Evolutionary conservation across 2,888 invertebrate species (phyloP).

Genomic region (Eumacrocentrus americanus): DNA sequence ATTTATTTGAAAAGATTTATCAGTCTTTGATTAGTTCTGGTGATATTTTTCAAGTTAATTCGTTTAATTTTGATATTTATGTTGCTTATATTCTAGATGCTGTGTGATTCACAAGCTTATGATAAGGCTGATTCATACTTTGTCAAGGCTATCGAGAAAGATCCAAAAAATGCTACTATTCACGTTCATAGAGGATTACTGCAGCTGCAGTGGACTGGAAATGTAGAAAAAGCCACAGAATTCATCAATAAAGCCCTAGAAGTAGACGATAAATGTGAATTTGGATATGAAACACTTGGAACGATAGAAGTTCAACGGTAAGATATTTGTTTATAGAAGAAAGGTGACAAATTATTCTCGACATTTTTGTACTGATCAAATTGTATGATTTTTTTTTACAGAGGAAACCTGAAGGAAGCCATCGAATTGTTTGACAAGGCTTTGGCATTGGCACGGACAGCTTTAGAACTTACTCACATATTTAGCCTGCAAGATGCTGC

Average conservation of each 20-base stretch:
- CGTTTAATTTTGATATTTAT: too few species aligned
- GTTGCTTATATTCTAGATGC: conserved; percentile 66
- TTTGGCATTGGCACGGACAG: conserved; percentile 82
- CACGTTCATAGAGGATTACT: conserved; percentile 87
- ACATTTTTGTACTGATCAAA: conserved; percentile 8
- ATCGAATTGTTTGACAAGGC: conserved; percentile 89
- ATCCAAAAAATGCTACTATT: conserved; percentile 84
- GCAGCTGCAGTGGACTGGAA: conserved; percentile 83
- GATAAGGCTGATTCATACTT: conserved; percentile 83
- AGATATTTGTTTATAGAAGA: too few species aligned
- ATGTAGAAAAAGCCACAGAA: conserved; percentile 78
- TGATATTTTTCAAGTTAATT: too few species aligned
- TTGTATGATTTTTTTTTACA: conserved; percentile 62
- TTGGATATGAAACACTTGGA: conserved; percentile 94
- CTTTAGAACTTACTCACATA: conserved; percentile 88
- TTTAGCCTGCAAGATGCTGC: conserved; percentile 91
- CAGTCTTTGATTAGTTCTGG: too few species aligned
- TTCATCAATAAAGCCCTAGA: conserved; percentile 82
- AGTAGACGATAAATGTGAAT: conserved; percentile 90
- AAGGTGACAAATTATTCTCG: too few species aligned
- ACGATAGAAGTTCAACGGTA: conserved; percentile 87
- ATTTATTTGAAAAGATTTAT: too few species aligned
- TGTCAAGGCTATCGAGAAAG: conserved; percentile 78
- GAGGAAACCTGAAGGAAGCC: conserved; percentile 82
- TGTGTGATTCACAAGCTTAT: conserved; percentile 84